Base-by-base conservation (phyloP, 1,140 invertebrate species). In the Magallana ariakensis region DNA sequence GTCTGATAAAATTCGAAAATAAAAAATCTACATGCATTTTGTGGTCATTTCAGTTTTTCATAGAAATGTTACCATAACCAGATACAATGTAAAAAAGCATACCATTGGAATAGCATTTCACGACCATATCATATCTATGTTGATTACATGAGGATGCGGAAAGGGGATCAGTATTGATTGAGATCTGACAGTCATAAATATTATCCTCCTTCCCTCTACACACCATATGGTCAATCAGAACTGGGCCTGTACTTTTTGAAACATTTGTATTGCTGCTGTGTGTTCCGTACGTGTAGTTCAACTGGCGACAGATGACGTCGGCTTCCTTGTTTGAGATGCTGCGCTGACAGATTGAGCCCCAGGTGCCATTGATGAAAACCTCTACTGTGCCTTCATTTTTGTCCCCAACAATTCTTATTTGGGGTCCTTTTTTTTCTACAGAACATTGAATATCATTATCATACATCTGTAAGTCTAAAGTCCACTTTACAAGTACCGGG, bases 91-190 rank as follows among this genome's bases (percentile, higher is more conserved):
- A 75, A 5, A 55, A 75, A 11, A 57, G 13, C 86, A 58, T 81
- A 92, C 91, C 91, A 87, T 90, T 89, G 13, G 90, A 84, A 85
- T 91, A 91, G 83, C 96, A 97, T 56, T 96, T 95, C 15, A 97
- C 95, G n/a, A 96, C 96, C 13, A 96, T 96, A 92, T 97, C 97
- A 94, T 97, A 97, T 16, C 95, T 94, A 92, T 97, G 97, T 89
- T 96, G 95, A 91, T 97, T 97, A 85, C 89, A 90, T 66, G 95
- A 95, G 33, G 86, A 90, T 66, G 95, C 95, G 22, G 86, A 66
- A 11, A 58, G 70, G 0, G 80, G 56, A 13, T 70, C 96, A 96
- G 96, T 96, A 97, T 22, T 95, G 94, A 92, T 95, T 4, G 87
- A 95, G 89, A 97, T 96, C 1, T 94, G 94, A 92, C 97, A 97